Base-by-base conservation (phyloP, 2,113 vertebrate genomes). In the Phasianus colchicus region DNA sequence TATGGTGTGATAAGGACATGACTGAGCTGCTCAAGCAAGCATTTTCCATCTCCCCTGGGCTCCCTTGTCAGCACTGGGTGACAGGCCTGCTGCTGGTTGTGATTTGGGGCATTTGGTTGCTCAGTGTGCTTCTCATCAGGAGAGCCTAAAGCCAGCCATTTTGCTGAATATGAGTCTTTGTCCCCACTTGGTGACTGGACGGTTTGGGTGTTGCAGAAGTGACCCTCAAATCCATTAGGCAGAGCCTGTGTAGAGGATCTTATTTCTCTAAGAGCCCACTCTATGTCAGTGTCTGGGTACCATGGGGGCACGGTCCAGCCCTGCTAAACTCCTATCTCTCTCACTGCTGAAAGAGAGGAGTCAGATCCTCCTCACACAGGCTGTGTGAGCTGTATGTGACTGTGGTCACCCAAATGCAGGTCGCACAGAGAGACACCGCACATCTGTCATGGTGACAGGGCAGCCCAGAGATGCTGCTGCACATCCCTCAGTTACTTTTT, bases 21-120 rank as follows among this genome's bases (percentile, higher is more conserved):
- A 11, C 6, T 29, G n/a, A 38, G 13, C 64, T 92, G 52, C n/a
- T 15, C 42, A 43, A 43, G 19, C 8, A 52, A 52, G 50, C 24
- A 14, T 52, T 25, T 52, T 52, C 12, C 1, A 0, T 63, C 18
- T 55, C 14, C 55, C 25, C 47, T 1, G 1, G 11, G 38, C 18
- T 16, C 2, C 54, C 6, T 55, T 29, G 11, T 73, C 79, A 78
- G 72, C 30, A 43, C 45, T 52, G 12, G 30, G 40, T 55, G 61
- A 17, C 15, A 50, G 47, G 16, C 27, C 13, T 30, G 18, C 32
- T 24, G n/a, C 27, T 57, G 24, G 19, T 27, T 16, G 11, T 19
- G 40, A 47, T 17, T 15, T 30, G 38, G 40, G 3, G 12, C 32
- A 16, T 36, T 29, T 29, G 14, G 36, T 50, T 63, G 22, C 42